These are phyloP conservation scores for Garrulus glandarius DNA, from an alignment of 2,797 vertebrate genomes.

Conservation along the genomic window DNA sequence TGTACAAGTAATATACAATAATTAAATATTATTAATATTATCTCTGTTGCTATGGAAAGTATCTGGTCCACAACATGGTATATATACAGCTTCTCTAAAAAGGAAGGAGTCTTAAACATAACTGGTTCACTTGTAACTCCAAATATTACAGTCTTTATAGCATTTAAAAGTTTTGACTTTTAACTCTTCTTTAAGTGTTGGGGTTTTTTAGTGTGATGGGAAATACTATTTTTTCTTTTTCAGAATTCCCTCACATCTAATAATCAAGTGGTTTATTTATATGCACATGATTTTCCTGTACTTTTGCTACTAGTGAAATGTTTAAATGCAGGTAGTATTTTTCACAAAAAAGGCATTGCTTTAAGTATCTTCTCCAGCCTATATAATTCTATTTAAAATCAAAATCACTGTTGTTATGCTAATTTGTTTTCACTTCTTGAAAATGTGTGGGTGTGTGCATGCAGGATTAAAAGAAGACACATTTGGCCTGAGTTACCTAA, in stretches of 20 bases:
- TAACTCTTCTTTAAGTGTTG: neutral
- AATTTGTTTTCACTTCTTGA: neutral
- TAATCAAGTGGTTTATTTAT: neutral
- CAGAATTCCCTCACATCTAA: neutral
- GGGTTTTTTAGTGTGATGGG: neutral
- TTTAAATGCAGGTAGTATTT: neutral
- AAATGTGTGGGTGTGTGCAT: rapidly evolving
- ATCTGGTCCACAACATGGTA: neutral
- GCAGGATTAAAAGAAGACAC: neutral
- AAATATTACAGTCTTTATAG: neutral
- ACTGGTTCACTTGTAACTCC: neutral
- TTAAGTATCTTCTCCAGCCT: neutral
- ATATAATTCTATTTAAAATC: neutral
- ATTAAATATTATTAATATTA: neutral
- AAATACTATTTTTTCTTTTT: neutral
- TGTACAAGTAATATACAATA: neutral
- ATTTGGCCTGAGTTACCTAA: neutral
- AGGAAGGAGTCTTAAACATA: neutral
- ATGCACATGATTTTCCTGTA: neutral
- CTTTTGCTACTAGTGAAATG: neutral
- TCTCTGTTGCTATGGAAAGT: neutral
- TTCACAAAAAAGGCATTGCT: neutral
- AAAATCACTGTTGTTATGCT: neutral
- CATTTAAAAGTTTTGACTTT: neutral
- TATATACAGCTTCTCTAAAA: neutral